phyloP scores from a whole-genome alignment of 2,797 vertebrate species.

The Helostoma temminkii region DNA sequence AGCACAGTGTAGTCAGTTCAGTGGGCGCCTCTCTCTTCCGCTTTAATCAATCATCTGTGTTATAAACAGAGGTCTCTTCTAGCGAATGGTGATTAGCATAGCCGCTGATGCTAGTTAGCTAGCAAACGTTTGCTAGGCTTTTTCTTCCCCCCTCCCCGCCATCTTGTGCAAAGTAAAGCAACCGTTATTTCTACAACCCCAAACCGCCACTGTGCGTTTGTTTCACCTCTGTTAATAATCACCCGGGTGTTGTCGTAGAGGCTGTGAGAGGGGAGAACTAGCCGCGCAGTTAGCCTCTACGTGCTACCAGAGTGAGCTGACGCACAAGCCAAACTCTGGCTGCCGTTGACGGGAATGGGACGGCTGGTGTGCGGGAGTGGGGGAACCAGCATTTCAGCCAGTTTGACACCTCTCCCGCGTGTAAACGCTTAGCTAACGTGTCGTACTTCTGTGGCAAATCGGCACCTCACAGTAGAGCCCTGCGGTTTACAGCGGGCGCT shows the following conservation, averaged over 20 bases:
- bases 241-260: not conserved
- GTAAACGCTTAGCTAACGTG: not conserved
- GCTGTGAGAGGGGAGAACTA: not conserved
- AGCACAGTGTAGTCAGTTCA: not conserved
- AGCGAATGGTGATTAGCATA: conserved; percentile 58
- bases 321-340: conserved; percentile 56
- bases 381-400: not conserved
- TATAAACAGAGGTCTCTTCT: conserved; percentile 17
- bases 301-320: conserved; percentile 64
- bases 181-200: conserved; percentile 79
- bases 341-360: conserved; percentile 19
- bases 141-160: conserved; percentile 88
- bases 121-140: conserved; percentile 58
- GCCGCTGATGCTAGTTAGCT: conserved; percentile 55
- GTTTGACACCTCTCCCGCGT: not conserved
- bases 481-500: not conserved
- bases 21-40: not conserved
- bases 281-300: conserved; percentile 55
- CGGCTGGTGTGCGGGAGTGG: conserved; percentile 2
- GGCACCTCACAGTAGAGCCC: not conserved
- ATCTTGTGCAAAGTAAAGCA: conserved; percentile 90
- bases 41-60: conserved; percentile 18
- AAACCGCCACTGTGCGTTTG: not conserved
- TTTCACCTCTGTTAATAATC: not conserved
- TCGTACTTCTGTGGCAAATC: not conserved